Conservation (phyloP, 2,113 vertebrate species). For the Pangasianodon gigas region DNA sequence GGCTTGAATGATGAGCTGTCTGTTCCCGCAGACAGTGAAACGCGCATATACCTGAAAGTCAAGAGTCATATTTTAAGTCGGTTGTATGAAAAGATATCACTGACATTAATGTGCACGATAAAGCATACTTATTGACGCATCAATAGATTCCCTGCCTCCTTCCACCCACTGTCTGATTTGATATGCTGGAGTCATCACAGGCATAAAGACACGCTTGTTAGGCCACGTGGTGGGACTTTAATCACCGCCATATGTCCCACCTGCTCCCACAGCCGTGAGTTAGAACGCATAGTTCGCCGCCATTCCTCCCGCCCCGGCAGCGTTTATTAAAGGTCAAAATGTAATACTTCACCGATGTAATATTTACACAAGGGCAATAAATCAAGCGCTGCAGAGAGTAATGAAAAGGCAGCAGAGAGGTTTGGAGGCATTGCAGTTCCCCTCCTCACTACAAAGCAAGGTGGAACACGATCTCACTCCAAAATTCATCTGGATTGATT, state of each 20-base stretch:
- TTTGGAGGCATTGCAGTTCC: background rate
- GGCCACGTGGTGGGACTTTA: constrained; percentile 48
- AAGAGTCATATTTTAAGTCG: constrained; percentile 50
- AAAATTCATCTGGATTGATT: constrained; percentile 45
- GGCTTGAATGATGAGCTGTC: constrained; percentile 46
- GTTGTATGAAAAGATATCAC: constrained; percentile 32
- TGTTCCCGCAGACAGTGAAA: constrained; percentile 27
- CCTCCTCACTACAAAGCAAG: background rate
- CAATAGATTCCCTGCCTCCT: background rate
- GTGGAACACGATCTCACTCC: constrained; percentile 7
- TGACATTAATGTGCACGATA: constrained; percentile 51
- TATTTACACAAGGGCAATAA: constrained; percentile 64
- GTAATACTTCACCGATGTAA: constrained; percentile 64
- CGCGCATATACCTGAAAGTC: constrained; percentile 45
- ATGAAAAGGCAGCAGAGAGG: constrained; percentile 49
- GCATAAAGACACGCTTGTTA: constrained; percentile 31
- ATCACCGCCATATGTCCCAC: constrained; percentile 50
- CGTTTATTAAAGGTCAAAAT: constrained; percentile 65
- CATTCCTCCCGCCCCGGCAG: constrained; percentile 47
- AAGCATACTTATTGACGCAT: constrained; percentile 48
- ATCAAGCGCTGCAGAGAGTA: constrained; percentile 56
- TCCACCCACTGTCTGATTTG: constrained; percentile 10
- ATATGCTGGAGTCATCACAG: constrained; percentile 23
- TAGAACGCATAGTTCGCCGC: constrained; percentile 46
- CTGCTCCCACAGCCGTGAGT: constrained; percentile 43